Evolutionary conservation across 37 sponge, comb jelly and placozoan genomes (phyloP).

Genomic region (Agelas oroides): DNA sequence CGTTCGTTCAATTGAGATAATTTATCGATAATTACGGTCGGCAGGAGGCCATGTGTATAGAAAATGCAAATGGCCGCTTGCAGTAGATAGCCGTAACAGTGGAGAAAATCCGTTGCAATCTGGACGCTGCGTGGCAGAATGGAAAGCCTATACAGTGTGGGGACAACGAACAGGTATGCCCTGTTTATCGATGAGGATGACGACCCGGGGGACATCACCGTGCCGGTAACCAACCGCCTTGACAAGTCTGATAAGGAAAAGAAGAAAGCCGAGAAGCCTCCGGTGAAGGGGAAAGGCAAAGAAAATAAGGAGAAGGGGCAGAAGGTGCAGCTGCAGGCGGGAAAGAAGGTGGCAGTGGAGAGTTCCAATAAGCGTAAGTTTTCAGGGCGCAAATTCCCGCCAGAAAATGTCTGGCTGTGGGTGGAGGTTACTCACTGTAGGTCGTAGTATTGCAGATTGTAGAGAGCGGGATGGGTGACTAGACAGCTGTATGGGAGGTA

Average conservation of each 20-base stretch:
- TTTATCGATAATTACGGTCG: too few species aligned
- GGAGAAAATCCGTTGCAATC: neutral
- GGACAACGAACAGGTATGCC: conserved; percentile 77
- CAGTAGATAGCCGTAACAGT: conserved; percentile 28
- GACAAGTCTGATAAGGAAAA: conserved; percentile 14
- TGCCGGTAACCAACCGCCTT: conserved; percentile 1
- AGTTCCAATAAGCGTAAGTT: neutral
- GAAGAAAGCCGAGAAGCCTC: neutral
- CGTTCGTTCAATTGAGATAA: too few species aligned
- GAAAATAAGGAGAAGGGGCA: conserved; percentile 48
- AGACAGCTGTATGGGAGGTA: too few species aligned
- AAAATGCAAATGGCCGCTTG: conserved; percentile 49
- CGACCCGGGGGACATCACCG: conserved; percentile 77
- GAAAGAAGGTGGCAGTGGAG: neutral
- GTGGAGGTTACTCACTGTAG: too few species aligned
- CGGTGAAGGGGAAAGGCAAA: conserved; percentile 12
- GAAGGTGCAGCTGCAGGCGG: conserved; percentile 14
- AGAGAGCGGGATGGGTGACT: too few species aligned
- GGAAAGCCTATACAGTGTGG: conserved; percentile 74
- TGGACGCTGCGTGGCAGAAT: conserved; percentile 31
- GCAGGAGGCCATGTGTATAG: too few species aligned
- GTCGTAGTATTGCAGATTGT: too few species aligned
- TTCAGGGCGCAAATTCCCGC: too few species aligned
- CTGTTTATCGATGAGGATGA: conserved; percentile 80
- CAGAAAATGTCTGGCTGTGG: too few species aligned